These are phyloP conservation scores for Nettapus auritus DNA, from an alignment of 2,113 vertebrate genomes.

Conservation along the genomic window DNA sequence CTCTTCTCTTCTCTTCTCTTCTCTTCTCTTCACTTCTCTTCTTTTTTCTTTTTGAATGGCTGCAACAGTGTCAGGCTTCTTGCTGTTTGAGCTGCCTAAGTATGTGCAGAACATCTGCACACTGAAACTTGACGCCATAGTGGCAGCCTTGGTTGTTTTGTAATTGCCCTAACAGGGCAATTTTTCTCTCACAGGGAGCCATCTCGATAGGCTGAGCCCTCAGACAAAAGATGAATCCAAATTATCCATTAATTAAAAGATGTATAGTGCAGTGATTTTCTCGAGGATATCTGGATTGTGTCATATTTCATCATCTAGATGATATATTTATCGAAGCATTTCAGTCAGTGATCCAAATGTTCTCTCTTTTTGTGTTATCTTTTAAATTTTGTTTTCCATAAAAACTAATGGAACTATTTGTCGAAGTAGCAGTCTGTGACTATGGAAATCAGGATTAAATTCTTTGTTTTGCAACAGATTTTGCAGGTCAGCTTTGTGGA, in stretches of 20 bases:
- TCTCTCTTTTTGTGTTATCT: neutral
- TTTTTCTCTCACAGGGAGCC: neutral
- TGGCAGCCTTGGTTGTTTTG: accelerated
- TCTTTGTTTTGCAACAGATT: neutral
- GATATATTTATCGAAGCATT: neutral
- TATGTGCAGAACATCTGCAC: neutral
- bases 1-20: no score
- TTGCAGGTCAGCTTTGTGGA: neutral
- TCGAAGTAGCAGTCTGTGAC: neutral
- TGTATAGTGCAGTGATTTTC: neutral
- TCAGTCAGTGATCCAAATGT: neutral
- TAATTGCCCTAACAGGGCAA: neutral
- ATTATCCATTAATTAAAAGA: neutral
- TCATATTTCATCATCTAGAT: neutral
- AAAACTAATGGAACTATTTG: neutral
- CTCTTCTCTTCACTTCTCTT: no score
- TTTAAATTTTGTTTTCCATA: neutral
- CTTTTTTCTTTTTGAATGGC: no score
- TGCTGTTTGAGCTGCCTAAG: neutral
- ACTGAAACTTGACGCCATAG: accelerated
- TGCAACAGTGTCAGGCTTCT: neutral
- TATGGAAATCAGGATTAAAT: neutral
- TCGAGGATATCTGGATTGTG: neutral
- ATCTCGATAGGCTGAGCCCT: neutral
- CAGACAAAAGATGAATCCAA: neutral